Evolutionary conservation across 1,140 invertebrate genomes (phyloP), one percentile per base, ranked within the genome.

Genomic region (Andricus grossulariae): DNA sequence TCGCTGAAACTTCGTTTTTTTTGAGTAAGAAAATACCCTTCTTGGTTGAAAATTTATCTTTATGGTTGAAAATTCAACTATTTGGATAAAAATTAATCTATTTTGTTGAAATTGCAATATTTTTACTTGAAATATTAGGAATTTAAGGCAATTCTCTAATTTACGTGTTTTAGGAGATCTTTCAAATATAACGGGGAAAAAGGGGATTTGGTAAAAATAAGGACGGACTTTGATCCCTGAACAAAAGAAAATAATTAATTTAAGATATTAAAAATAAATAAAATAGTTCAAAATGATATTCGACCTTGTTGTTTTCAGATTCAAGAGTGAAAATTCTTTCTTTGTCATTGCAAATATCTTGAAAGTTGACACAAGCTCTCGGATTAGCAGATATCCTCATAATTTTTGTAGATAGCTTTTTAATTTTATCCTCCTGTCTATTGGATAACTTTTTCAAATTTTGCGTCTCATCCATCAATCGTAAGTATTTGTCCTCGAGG

Each of bases 341-440:
- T 39, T 82, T 86, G 71, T 90, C 88, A 13, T 87, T 83, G 60
- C 81, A 74, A n/a, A 76, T 49, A 66, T 89, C 84, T 11, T 87
- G 74, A 0, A 82, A 50, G 4, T 82, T 21, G 13, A 84, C n/a
- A 19, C 85, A 88, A 7, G 84, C 60, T 76, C 86, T 84, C 13
- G 90, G 87, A 82, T 84, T 89, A 15, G 84, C 81, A 3, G 85
- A 78, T 18, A 88, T 77, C 82, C 90, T 85, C 83, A 91, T 89
- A 6, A 92, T 51, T 79, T 91, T 91, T 0, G 91, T 91, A 3
- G 87, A 83, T 3, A 92, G 78, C 25, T 88, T 84, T 71, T 91
- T 92, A 12, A 92, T 88, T 73, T 91, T 91, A 50, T 91, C 91
- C 32, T 91, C 88, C 60, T 92, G 90, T 25, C 80, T 75, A 51